Evolutionary conservation across 1,140 invertebrate genomes (phyloP), one percentile per base, ranked within the genome.

Genomic region (Trichogramma pretiosum): DNA sequence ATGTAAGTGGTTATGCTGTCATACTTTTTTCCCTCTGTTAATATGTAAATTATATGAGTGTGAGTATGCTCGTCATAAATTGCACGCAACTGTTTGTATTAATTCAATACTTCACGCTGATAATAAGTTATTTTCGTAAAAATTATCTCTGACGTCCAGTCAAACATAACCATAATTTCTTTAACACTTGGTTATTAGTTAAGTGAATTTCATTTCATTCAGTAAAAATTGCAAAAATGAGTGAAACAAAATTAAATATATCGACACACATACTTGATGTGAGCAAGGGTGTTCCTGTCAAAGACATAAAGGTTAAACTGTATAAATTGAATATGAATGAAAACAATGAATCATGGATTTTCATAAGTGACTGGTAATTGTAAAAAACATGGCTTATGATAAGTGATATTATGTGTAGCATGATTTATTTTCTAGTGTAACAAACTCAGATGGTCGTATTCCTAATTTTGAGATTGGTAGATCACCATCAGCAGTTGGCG

Each of bases 181-280:
- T n/a, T n/a, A n/a, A n/a, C n/a, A n/a, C n/a, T n/a, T n/a, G n/a
- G n/a, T n/a, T n/a, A n/a, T n/a, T n/a, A n/a, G 5, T 38, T 38
- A 38, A 23, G 3, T 13, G 7, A 4, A 23, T 8, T 38, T 22
- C 18, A 23, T 41, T 16, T 7, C 2, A 16, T 22, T 28, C 3
- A 30, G 13, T 18, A 30, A 26, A 26, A 28, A 17, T 28, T 30
- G 16, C n/a, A 26, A 45, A 24, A 21, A 50, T 50, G 43, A 50
- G 48, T 39, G 26, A 26, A 14, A 19, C 35, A 7, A 26, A 7
- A 28, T 45, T 41, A 22, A 47, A 46, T 36, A 48, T 53, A 28
- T 41, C 46, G 21, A 83, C 82, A 2, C 80, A 84, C 55, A 78
- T 84, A 1, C 61, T 83, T 19, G 83, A 86, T 54, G 82, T 74